These are phyloP conservation scores for Helostoma temminkii DNA, from an alignment of 2,797 vertebrate species.

Conservation along the genomic window DNA sequence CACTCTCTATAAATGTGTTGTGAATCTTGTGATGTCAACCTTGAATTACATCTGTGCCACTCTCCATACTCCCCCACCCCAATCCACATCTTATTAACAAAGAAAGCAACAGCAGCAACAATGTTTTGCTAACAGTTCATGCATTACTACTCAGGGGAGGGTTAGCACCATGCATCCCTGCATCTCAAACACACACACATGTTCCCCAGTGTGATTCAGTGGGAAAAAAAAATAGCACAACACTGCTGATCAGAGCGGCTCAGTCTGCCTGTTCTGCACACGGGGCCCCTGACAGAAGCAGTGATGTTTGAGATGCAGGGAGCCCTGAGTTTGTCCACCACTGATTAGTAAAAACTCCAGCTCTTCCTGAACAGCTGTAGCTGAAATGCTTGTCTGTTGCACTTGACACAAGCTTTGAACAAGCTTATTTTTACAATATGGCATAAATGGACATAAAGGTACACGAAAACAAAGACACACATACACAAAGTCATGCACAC, in stretches of 20 bases:
- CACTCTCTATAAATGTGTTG: constrained; percentile 58
- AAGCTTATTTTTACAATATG: constrained; percentile 58
- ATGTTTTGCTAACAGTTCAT: constrained; percentile 86
- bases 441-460: constrained; percentile 45
- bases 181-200: constrained; percentile 79
- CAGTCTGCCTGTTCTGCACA: constrained; percentile 73
- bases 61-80: constrained; percentile 33
- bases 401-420: constrained; percentile 56
- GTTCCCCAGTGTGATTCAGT: constrained; percentile 73
- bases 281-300: constrained; percentile 74
- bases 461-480: constrained; percentile 52
- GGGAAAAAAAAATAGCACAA: constrained; percentile 67
- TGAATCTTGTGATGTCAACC: constrained; percentile 76
- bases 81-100: constrained; percentile 80
- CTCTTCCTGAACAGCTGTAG: constrained; percentile 57
- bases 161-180: constrained; percentile 80
- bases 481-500: constrained; percentile 26
- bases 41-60: constrained; percentile 78
- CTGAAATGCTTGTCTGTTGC: constrained; percentile 55
- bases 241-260: constrained; percentile 80
- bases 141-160: constrained; percentile 85
- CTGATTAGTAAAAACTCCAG: constrained; percentile 81
- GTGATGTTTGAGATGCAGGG: constrained; percentile 73
- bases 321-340: constrained; percentile 78
- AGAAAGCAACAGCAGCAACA: constrained; percentile 81